A percentile compares a stretch with the other conserved stretches of the same genome.
These are phyloP conservation scores for Ochropleura plecta DNA, from an alignment of 2,888 invertebrate genomes.

Conservation along the genomic window DNA sequence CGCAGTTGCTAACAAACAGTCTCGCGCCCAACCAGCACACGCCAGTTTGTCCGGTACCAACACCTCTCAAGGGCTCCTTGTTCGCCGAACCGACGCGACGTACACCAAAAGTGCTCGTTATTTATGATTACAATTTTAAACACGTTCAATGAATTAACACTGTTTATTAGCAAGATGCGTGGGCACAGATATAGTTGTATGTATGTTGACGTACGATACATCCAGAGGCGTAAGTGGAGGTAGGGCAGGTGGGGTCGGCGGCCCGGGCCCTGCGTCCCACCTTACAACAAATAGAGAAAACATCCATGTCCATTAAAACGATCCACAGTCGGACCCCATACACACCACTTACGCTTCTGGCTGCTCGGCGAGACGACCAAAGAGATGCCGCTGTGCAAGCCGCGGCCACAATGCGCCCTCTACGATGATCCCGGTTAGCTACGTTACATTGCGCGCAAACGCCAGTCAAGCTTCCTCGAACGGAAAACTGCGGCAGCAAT, in stretches of 20 bases:
- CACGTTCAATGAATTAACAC: constrained; percentile 64
- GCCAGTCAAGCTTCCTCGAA: constrained; percentile 57
- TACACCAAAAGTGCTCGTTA: constrained; percentile 33
- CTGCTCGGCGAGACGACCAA: constrained; percentile 76
- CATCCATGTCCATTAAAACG: constrained; percentile 85
- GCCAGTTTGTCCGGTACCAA: constrained; percentile 5
- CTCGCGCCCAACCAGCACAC: constrained; percentile 39
- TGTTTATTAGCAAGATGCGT: constrained; percentile 79
- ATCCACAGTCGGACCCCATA: constrained; percentile 84
- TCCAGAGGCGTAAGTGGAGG: constrained; percentile 91
- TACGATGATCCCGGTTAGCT: constrained; percentile 55
- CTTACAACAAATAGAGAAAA: constrained; percentile 90
- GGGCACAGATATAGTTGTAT: constrained; percentile 68
- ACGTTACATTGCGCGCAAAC: constrained; percentile 53
- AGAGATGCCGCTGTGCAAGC: constrained; percentile 45
- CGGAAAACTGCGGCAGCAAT: constrained; percentile 63
- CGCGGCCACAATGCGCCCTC: constrained; percentile 38
- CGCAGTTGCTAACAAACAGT: constrained; percentile 72
- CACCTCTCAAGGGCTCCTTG: constrained; percentile 43
- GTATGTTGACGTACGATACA: constrained; percentile 89
- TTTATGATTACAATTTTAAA: constrained; percentile 48
- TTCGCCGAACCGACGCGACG: constrained; percentile 39
- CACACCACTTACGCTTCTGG: constrained; percentile 90
- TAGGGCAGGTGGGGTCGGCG: constrained; percentile 90
- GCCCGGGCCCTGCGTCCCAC: constrained; percentile 90